A percentile compares a stretch with the other conserved stretches of the same genome.
Evolutionary conservation across 1,140 invertebrate genomes (phyloP).

Genomic region (Conus ventricosus): DNA sequence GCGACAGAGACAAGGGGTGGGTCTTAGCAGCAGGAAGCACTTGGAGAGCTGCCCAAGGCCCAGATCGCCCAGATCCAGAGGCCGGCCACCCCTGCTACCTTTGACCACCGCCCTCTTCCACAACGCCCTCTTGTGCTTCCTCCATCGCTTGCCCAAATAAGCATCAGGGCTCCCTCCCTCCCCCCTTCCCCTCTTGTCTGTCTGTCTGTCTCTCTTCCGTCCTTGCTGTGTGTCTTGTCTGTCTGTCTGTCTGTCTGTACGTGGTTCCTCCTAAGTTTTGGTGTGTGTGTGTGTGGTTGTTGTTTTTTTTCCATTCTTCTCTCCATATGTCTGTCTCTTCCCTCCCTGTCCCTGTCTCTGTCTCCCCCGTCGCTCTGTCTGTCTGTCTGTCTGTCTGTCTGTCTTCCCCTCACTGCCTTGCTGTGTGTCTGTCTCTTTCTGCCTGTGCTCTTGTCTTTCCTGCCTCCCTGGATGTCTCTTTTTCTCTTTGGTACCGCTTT

Average conservation of each 20-base stretch:
- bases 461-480: not conserved
- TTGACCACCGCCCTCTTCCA: conserved; percentile 17
- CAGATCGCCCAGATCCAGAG: not conserved
- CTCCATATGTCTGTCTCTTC: not conserved
- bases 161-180: not conserved
- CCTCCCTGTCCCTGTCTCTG: not conserved
- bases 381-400: not conserved
- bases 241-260: not conserved
- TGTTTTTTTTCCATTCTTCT: too few species aligned
- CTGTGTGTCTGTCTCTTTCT: not conserved
- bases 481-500: too few species aligned
- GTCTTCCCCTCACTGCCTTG: not conserved
- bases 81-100: conserved; percentile 19
- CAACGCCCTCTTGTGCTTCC: not conserved
- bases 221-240: not conserved
- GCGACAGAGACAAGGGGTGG: not conserved
- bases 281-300: too few species aligned
- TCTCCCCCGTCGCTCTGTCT: not conserved
- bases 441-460: not conserved
- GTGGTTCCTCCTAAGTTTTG: too few species aligned
- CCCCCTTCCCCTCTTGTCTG: not conserved
- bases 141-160: not conserved
- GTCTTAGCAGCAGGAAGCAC: not conserved
- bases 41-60: conserved; percentile 1
- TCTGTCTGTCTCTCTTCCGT: not conserved